phyloP scores from a whole-genome alignment of 2,888 invertebrate genomes.

The Pterobdella sp. region DNA sequence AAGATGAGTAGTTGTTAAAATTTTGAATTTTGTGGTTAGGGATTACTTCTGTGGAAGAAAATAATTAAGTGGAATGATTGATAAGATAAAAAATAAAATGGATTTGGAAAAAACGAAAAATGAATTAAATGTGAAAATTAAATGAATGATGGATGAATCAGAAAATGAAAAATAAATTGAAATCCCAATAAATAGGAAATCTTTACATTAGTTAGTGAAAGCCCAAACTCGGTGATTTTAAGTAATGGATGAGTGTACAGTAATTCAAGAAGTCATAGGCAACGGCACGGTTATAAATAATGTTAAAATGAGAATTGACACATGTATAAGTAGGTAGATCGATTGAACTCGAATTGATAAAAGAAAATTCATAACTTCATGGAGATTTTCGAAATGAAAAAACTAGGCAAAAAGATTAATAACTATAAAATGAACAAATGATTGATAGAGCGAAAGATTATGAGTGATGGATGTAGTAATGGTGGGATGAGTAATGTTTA shows the following conservation, averaged over 20 bases:
- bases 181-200: conserved; percentile 2
- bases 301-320: neutral
- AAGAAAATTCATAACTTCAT: neutral
- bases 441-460: neutral
- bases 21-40: too few species aligned
- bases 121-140: neutral
- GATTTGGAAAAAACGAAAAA: neutral
- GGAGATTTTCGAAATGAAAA: neutral
- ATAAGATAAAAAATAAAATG: too few species aligned
- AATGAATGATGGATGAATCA: neutral
- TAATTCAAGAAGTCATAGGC: neutral
- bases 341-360: neutral
- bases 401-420: neutral
- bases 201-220: neutral
- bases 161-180: neutral
- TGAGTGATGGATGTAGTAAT: neutral
- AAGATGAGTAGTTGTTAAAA: too few species aligned
- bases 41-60: too few species aligned
- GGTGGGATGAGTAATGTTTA: neutral
- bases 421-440: neutral
- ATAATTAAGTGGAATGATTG: too few species aligned
- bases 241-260: neutral
- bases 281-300: neutral
- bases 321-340: neutral
- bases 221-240: neutral